Evolutionary conservation across 35 echinoderm and acorn worm species (phyloP), one percentile per base, ranked within the genome.

Genomic region (Apostichopus parvimensis): DNA sequence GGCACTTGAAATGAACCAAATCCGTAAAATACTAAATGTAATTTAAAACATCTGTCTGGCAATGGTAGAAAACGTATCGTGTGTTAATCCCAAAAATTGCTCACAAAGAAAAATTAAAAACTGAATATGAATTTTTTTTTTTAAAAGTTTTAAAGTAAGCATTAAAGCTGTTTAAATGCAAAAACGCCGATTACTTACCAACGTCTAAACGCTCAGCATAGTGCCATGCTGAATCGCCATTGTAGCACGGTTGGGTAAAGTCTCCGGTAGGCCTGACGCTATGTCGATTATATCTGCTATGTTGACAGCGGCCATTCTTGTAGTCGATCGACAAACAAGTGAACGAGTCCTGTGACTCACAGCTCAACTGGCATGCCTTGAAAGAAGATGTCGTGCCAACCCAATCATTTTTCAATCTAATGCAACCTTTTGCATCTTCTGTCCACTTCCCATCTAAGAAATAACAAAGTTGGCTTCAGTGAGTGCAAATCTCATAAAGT

Each of bases 181-280:
- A 45, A 45, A 45, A 24, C 26, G 26, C 26, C 8, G 77, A 45
- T 22, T 2, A 78, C 77, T 11, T 45, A 78, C 77, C 77, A 11
- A 78, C 17, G 77, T 78, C 77, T 45, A 78, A 17, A 24, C 77
- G 77, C 34, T 78, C 77, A 22, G 77, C 17, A 22, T 45, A 78
- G 8, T 78, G 77, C 77, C 77, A 78, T 17, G 26, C 26, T 28
- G 8, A 9, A 9, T 45, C 77, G 9, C 77, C 34, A 17, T 78
- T 78, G 17, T 78, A 78, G 77, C 77, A 78, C 8, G 77, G 77
- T 78, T 78, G 77, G 77, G 10, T 78, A 45, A 78, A 78, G 77
- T 78, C 77, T 9, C 77, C 17, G 34, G 17, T 17, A 45, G 77
- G 77, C 17, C 34, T 9, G 8, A 78, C 34, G 8, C 77, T 78